Conservation (phyloP, 2,113 vertebrate species). For the Megaceryle torquata region DNA sequence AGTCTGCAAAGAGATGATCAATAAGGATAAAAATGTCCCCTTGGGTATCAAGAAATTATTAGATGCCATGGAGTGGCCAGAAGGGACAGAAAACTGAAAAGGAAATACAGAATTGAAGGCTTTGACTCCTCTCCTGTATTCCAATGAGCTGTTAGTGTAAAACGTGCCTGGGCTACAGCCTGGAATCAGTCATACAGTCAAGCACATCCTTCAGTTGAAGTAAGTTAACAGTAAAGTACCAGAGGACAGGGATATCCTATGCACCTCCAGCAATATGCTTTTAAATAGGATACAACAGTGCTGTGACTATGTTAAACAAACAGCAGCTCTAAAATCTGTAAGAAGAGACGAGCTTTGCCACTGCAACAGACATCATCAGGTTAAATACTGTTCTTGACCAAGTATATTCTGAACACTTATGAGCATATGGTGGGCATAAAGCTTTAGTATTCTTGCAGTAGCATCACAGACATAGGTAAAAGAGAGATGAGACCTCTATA, state of each 20-base stretch:
- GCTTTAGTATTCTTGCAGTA: slow-evolving; percentile 38
- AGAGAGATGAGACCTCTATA: neutral
- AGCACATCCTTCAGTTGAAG: neutral
- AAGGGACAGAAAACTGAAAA: neutral
- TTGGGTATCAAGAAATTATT: neutral
- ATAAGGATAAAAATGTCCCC: neutral
- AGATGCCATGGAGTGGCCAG: neutral
- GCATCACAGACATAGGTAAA: neutral
- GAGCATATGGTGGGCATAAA: slow-evolving; percentile 32
- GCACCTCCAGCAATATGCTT: slow-evolving; percentile 30
- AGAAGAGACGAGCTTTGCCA: slow-evolving; percentile 3
- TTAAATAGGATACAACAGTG: neutral
- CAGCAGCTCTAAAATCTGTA: neutral
- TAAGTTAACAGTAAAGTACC: neutral
- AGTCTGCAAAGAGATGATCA: neutral
- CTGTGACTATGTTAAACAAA: slow-evolving; percentile 20
- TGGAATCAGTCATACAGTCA: neutral
- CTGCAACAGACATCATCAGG: neutral
- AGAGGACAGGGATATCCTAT: neutral
- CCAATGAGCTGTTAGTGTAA: neutral
- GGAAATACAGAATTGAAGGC: neutral
- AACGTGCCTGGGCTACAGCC: neutral
- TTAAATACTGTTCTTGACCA: neutral
- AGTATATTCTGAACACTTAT: neutral
- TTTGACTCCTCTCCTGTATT: neutral